phyloP scores from a whole-genome alignment of 2,888 invertebrate genomes.

The Alsophila aescularia region DNA sequence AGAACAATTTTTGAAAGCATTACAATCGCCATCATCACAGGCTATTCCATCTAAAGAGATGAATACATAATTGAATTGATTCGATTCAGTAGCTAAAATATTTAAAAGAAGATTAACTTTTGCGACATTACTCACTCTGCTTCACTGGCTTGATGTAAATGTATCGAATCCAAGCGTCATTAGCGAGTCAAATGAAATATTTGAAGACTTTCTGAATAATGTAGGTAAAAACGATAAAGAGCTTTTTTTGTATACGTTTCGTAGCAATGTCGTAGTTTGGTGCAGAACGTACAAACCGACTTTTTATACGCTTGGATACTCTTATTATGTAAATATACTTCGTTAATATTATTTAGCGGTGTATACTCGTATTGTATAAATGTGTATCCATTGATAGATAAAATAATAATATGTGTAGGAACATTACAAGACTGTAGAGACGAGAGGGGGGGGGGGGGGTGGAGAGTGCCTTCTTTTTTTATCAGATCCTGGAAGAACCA shows the following conservation, averaged over 20 bases:
- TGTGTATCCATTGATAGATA: no score
- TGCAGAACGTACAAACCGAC: neutral
- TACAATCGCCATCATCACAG: neutral
- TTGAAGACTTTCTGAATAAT: conserved; percentile 7
- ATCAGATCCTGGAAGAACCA: no score
- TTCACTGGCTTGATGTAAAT: neutral
- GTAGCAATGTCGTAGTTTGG: conserved; percentile 1
- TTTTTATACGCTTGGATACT: neutral
- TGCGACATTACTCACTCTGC: neutral
- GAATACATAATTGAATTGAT: neutral
- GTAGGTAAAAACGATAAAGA: conserved; percentile 3
- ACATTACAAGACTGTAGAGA: no score
- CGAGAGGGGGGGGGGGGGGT: no score
- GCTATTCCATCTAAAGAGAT: no score
- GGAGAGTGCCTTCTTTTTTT: no score
- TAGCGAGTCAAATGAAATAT: conserved; percentile 22
- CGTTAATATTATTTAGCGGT: no score
- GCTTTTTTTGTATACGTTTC: neutral
- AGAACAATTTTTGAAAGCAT: neutral
- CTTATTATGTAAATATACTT: no score
- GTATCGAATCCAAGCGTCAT: conserved; percentile 1
- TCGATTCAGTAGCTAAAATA: neutral
- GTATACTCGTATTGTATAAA: no score
- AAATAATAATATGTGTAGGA: no score
- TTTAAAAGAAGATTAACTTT: neutral